These are phyloP conservation scores for Apteryx mantelli DNA, from an alignment of 2,113 vertebrate genomes.

Conservation along the genomic window DNA sequence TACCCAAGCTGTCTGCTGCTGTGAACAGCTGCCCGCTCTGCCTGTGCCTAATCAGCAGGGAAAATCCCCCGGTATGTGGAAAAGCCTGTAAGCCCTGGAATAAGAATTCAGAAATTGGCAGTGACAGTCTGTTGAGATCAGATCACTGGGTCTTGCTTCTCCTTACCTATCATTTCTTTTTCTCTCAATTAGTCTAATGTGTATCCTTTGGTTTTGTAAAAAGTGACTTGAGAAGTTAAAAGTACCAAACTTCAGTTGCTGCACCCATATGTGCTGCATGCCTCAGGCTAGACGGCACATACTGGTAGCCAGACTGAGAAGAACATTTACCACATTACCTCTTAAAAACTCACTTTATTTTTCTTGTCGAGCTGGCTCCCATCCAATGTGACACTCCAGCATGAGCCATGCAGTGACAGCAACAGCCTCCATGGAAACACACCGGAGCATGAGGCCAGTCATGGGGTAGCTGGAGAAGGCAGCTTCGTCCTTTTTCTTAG, in stretches of 20 bases:
- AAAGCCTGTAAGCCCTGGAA: neutral
- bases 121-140: neutral
- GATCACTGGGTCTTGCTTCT: rapidly evolving
- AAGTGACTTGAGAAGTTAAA: conserved; percentile 3
- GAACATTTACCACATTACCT: conserved; percentile 61
- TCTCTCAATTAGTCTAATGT: neutral
- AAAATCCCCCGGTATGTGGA: neutral
- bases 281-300: conserved; percentile 68
- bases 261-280: conserved; percentile 38
- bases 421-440: conserved; percentile 75
- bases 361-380: conserved; percentile 65
- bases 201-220: conserved; percentile 26
- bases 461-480: conserved; percentile 39
- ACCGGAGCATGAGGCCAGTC: conserved; percentile 45
- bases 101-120: neutral
- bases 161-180: neutral
- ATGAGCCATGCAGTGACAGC: conserved; percentile 60
- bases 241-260: conserved; percentile 52
- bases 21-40: neutral
- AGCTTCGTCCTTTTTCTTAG: neutral
- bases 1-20: neutral
- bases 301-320: conserved; percentile 65
- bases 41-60: neutral
- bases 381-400: conserved; percentile 65
- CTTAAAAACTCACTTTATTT: conserved; percentile 67